Base-by-base conservation (phyloP, 1,140 invertebrate species). In the Pseudomyrmex cubaensis region DNA sequence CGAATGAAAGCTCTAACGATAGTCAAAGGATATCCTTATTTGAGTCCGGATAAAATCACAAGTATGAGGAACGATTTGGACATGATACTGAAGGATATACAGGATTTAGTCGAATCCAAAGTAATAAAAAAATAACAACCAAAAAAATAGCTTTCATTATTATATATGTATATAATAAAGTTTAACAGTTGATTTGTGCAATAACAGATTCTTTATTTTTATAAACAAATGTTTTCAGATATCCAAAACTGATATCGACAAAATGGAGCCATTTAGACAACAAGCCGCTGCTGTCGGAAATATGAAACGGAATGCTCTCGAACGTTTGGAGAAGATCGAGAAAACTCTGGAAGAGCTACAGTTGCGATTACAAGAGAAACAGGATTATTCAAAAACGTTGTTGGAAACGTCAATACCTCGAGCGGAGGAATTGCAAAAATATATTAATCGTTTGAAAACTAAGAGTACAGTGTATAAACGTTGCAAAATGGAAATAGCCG, bases 351-450 rank as follows among this genome's bases (percentile, higher is more conserved):
- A 95, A 20, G 95, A 96, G 52, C 88, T 96, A 5, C 95, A 96
- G 89, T 93, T 89, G 0, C 94, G 93, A 54, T 78, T 96, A 0
- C 94, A 95, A 25, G 95, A 95, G 61, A 90, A 96, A 91, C 90
- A 87, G 9, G 92, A 94, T 54, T 92, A 95, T 64, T 93, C 94
- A 1, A 95, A 95, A 82, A 90, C 91, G 48, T 92, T 95, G 35
- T 92, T 94, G 57, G 95, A 96, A 10, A 95, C 95, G 5, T 94
- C 96, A 35, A 95, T 97, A 15, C 95, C 97, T 0, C 96, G 96
- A 90, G 97, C 97, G 22, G 97, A 98, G 74, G 97, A 98, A 93
- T 96, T 98, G 87, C 98, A 98, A 92, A 95, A 96, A 82, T 98
- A 98, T 92, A 96, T 98, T 0, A 96, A 96, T 90, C 96, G 96